A percentile compares a stretch with the other conserved stretches of the same genome.
phyloP scores from a whole-genome alignment of 2,888 invertebrate genomes.

The Podabrus alpinus region DNA sequence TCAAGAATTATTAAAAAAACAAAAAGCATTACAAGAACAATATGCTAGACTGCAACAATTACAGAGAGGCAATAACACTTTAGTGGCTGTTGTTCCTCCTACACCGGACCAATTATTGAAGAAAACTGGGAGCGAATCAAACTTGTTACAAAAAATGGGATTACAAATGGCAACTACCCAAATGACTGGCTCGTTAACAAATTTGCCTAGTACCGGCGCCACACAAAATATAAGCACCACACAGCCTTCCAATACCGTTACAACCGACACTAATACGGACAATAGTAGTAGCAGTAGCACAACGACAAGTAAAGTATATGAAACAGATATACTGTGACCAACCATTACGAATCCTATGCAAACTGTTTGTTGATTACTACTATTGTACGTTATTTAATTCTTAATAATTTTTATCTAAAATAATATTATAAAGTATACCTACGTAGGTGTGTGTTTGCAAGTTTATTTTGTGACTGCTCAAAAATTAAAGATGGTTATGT shows the following conservation, averaged over 20 bases:
- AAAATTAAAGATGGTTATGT: background rate
- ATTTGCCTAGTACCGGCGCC: conserved; percentile 58
- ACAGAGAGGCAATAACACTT: conserved; percentile 74
- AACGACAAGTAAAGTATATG: conserved; percentile 81
- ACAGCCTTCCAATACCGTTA: conserved; percentile 46
- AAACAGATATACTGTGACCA: conserved; percentile 92
- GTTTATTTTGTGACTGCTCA: background rate
- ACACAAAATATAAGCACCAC: conserved; percentile 42
- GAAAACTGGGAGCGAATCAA: conserved; percentile 88
- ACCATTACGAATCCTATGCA: conserved; percentile 32
- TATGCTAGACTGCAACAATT: conserved; percentile 87
- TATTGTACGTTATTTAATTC: conserved; percentile 5
- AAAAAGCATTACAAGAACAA: conserved; percentile 87
- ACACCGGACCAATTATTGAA: conserved; percentile 69
- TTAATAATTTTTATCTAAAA: conserved; percentile 7
- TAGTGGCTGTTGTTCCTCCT: conserved; percentile 63
- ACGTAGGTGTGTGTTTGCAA: background rate
- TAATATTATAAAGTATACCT: background rate
- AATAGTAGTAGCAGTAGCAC: conserved; percentile 38
- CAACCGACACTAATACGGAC: conserved; percentile 33
- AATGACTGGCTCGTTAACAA: conserved; percentile 66
- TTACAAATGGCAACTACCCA: conserved; percentile 63
- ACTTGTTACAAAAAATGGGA: conserved; percentile 82
- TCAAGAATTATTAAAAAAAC: conserved; percentile 85
- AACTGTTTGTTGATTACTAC: conserved; percentile 34